A percentile compares a stretch with the other conserved stretches of the same genome.
These are phyloP conservation scores for Ophraella communa DNA, from an alignment of 2,888 invertebrate species.

Conservation along the genomic window DNA sequence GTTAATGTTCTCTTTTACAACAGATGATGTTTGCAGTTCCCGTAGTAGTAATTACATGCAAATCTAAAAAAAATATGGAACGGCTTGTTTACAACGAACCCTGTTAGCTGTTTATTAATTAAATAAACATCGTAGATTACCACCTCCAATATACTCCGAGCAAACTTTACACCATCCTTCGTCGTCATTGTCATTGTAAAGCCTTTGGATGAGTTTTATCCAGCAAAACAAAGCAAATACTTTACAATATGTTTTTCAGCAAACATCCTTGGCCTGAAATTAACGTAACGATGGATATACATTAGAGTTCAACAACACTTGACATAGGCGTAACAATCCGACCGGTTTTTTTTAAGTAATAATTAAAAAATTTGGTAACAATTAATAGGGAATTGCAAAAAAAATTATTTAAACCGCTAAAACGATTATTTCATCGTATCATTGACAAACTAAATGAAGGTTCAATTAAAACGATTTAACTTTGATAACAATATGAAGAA, in stretches of 20 bases:
- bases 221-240: constrained; percentile 31
- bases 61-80: too few species aligned
- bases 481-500: not conserved
- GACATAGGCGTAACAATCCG: constrained; percentile 15
- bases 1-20: too few species aligned
- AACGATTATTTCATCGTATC: not conserved
- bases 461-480: not conserved
- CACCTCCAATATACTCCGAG: not conserved
- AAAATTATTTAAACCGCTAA: too few species aligned
- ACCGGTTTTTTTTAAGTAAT: not conserved
- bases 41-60: too few species aligned
- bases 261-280: constrained; percentile 37
- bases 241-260: constrained; percentile 29
- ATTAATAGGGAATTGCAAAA: too few species aligned
- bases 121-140: not conserved
- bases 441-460: not conserved
- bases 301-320: constrained; percentile 36
- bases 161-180: constrained; percentile 5
- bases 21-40: too few species aligned
- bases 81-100: not conserved
- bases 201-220: constrained; percentile 21
- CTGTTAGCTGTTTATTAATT: constrained; percentile 3
- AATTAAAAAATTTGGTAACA: too few species aligned
- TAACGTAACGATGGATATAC: constrained; percentile 32
- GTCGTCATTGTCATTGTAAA: constrained; percentile 25